A percentile compares a stretch with the other conserved stretches of the same genome.
Evolutionary conservation across 2,113 vertebrate species (phyloP).

Genomic region (Otocyon megalotis): DNA sequence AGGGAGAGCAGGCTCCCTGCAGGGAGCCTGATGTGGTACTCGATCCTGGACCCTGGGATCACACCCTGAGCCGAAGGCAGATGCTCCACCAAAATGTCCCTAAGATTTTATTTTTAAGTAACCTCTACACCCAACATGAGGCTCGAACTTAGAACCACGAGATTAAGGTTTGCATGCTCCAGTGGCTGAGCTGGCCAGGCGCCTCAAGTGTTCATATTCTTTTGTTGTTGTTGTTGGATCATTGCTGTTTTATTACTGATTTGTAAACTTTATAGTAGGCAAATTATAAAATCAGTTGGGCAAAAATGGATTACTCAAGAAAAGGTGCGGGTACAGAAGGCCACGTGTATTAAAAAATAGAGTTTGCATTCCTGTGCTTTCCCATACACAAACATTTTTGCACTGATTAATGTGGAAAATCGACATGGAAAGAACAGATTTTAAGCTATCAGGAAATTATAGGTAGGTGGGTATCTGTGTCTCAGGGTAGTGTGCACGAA

Average conservation of each 20-base stretch:
- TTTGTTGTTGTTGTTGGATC: not conserved
- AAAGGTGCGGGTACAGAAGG: not conserved
- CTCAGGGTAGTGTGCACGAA: too few species aligned
- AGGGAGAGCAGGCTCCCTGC: too few species aligned
- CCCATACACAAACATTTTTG: not conserved
- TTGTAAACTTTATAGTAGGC: not conserved
- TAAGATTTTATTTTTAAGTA: not conserved
- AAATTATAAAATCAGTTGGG: not conserved
- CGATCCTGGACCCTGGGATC: too few species aligned
- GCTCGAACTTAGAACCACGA: not conserved
- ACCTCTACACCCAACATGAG: not conserved
- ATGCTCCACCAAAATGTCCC: too few species aligned
- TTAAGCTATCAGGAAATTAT: not conserved
- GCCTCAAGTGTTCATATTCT: not conserved
- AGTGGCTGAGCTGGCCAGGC: not conserved
- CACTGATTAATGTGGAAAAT: not conserved
- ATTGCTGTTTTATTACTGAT: not conserved
- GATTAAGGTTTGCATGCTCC: not conserved
- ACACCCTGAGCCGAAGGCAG: too few species aligned
- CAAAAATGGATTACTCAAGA: not conserved
- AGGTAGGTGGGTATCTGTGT: not conserved
- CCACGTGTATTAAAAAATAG: not conserved
- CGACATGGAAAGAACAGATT: not conserved
- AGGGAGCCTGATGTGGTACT: too few species aligned
- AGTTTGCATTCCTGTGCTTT: not conserved